Evolutionary conservation across 2,113 vertebrate genomes (phyloP).

Genomic region (Poicephalus gulielmi): DNA sequence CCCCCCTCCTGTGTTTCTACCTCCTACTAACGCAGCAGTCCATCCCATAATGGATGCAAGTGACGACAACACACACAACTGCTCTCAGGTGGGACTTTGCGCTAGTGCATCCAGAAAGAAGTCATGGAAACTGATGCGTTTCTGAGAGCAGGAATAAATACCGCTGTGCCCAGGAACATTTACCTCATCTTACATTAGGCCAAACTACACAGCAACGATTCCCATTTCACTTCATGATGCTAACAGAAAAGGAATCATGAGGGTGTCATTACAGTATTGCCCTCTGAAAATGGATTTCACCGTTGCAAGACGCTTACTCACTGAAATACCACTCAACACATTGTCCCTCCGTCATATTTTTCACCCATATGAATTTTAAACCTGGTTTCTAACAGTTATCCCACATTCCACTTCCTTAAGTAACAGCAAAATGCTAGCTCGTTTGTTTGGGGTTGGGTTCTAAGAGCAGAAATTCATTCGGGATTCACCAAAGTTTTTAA

Average conservation of each 20-base stretch:
- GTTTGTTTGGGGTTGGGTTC: not conserved
- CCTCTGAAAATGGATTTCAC: not conserved
- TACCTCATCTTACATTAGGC: not conserved
- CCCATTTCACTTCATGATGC: not conserved
- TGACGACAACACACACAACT: not conserved
- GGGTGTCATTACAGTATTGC: not conserved
- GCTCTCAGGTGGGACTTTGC: not conserved
- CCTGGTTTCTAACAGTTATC: not conserved
- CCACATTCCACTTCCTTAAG: not conserved
- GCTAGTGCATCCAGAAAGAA: not conserved
- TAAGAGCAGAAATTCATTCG: not conserved
- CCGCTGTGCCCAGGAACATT: rapidly evolving
- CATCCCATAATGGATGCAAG: not conserved
- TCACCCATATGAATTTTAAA: not conserved
- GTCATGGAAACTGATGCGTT: not conserved
- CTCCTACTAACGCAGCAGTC: not conserved
- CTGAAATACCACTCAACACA: not conserved
- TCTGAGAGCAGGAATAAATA: not conserved
- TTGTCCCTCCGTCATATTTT: not conserved
- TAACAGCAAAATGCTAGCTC: not conserved
- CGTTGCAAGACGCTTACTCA: not conserved
- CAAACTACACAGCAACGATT: not conserved
- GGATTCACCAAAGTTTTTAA: not conserved
- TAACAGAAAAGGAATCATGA: not conserved
- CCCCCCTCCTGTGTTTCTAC: not conserved